phyloP scores from a whole-genome alignment of 2,888 invertebrate species.

The Crossocerus cetratus region DNA sequence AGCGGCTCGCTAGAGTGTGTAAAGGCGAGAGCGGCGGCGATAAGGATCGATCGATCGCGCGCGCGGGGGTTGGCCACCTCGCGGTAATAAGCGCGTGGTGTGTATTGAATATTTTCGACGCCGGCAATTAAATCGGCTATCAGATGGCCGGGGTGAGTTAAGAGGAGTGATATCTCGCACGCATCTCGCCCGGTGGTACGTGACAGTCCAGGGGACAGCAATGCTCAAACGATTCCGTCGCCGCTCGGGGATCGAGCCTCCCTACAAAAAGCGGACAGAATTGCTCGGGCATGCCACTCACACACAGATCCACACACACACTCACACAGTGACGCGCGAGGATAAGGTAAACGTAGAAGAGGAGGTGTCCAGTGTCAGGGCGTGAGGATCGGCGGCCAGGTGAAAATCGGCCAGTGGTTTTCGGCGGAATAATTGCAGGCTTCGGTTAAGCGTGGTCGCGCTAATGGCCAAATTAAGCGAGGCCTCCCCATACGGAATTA shows the following conservation, averaged over 20 bases:
- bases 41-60: too few species aligned
- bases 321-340: too few species aligned
- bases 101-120: not conserved
- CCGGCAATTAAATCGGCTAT: not conserved
- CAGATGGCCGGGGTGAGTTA: not conserved
- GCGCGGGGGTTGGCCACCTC: too few species aligned
- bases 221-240: too few species aligned
- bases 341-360: not conserved
- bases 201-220: not conserved
- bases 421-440: constrained; percentile 50
- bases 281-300: too few species aligned
- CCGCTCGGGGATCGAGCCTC: too few species aligned
- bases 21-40: too few species aligned
- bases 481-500: constrained; percentile 67
- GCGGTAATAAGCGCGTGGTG: not conserved
- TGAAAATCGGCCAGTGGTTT: constrained; percentile 48
- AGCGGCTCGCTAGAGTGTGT: too few species aligned
- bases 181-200: not conserved
- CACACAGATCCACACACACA: too few species aligned
- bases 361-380: too few species aligned
- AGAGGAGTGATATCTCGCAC: constrained; percentile 1
- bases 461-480: constrained; percentile 69
- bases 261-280: too few species aligned
- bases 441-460: constrained; percentile 58
- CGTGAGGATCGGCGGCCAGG: constrained; percentile 31